Evolutionary conservation across 2,113 vertebrate genomes (phyloP).

Genomic region (Amblyornis subalaris): DNA sequence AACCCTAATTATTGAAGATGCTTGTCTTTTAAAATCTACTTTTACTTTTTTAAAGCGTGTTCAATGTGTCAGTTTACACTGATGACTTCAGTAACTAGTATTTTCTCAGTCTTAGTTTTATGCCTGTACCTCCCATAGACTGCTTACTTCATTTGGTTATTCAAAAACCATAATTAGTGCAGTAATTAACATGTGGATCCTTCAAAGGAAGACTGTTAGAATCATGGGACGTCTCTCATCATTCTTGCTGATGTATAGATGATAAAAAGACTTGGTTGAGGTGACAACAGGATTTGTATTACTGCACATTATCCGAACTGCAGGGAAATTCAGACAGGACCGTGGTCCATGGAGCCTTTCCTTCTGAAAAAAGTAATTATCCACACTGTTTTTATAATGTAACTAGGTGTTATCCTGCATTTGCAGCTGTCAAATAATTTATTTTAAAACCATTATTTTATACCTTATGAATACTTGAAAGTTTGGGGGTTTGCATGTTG

Average conservation of each 20-base stretch:
- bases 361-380: constrained; percentile 75
- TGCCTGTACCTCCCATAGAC: constrained; percentile 75
- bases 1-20: constrained; percentile 76
- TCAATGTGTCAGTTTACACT: constrained; percentile 73
- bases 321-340: constrained; percentile 69
- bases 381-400: constrained; percentile 79
- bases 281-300: constrained; percentile 67
- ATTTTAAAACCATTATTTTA: constrained; percentile 69
- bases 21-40: constrained; percentile 73
- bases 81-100: constrained; percentile 76
- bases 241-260: constrained; percentile 69
- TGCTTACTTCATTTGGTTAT: constrained; percentile 79
- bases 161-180: constrained; percentile 80
- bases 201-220: constrained; percentile 73
- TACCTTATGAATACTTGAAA: constrained; percentile 64
- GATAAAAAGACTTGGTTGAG: constrained; percentile 72
- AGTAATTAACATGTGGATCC: constrained; percentile 78
- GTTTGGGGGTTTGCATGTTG: constrained; percentile 60
- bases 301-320: constrained; percentile 62
- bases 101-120: constrained; percentile 75
- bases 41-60: constrained; percentile 65
- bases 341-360: constrained; percentile 60
- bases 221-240: constrained; percentile 71
- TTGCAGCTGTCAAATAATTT: constrained; percentile 78
- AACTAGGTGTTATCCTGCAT: constrained; percentile 75